Evolutionary conservation across 2,113 vertebrate genomes (phyloP).

Genomic region (Cariama cristata): DNA sequence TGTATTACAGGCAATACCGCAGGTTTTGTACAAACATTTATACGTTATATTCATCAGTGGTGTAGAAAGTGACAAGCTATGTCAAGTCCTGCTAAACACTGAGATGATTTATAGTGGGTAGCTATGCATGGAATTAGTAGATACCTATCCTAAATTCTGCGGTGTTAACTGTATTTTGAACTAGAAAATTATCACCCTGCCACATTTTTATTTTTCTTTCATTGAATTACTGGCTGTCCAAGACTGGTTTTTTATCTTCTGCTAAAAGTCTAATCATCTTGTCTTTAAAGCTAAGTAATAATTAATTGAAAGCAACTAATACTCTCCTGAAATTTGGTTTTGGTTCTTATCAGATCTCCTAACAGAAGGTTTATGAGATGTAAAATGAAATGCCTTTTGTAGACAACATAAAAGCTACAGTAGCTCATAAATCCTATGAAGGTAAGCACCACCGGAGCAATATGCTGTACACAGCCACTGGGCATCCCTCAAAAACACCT

Average conservation of each 20-base stretch:
- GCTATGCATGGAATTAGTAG: neutral
- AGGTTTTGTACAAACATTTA: neutral
- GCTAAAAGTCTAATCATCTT: neutral
- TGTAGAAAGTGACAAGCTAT: neutral
- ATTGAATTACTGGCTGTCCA: neutral
- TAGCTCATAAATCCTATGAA: constrained; percentile 1
- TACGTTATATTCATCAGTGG: neutral
- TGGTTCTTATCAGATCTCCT: neutral
- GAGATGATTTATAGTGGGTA: neutral
- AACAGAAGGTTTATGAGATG: constrained; percentile 17
- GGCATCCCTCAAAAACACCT: neutral
- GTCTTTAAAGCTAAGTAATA: neutral
- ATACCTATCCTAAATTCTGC: neutral
- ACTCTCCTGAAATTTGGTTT: neutral
- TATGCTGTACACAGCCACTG: neutral
- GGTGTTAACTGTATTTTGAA: neutral
- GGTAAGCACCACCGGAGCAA: neutral
- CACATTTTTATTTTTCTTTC: neutral
- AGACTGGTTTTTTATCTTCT: neutral
- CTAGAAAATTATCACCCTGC: neutral
- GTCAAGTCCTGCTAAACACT: neutral
- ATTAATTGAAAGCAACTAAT: neutral
- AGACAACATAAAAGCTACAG: constrained; percentile 13
- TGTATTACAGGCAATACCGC: neutral
- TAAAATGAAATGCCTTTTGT: constrained; percentile 24